Evolutionary conservation across 2,113 vertebrate species (phyloP).

Genomic region (Nerophis ophidion): DNA sequence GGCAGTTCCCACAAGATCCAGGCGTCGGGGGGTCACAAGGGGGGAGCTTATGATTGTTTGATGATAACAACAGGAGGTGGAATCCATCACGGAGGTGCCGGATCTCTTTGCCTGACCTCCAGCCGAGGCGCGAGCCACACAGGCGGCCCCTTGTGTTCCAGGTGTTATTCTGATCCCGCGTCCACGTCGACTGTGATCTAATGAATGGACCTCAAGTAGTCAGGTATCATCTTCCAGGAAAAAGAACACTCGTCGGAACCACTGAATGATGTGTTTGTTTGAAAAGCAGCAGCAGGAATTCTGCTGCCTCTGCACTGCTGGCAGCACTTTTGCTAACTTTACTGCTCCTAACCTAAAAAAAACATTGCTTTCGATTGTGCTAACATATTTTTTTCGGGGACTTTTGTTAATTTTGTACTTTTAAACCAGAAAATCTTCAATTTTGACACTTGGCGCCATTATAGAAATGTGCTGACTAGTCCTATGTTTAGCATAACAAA

Average conservation of each 20-base stretch:
- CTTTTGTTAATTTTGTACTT: too few species aligned
- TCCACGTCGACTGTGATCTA: conserved; percentile 29
- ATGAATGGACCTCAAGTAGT: conserved; percentile 29
- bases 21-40: neutral
- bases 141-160: conserved; percentile 15
- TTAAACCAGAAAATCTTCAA: too few species aligned
- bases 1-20: conserved; percentile 15
- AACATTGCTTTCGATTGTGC: too few species aligned
- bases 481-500: too few species aligned
- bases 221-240: conserved; percentile 47
- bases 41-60: conserved; percentile 37
- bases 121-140: neutral
- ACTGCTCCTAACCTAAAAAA: too few species aligned
- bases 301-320: conserved; percentile 6
- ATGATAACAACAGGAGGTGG: conserved; percentile 25
- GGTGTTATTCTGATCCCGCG: conserved; percentile 22
- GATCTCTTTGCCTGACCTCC: conserved; percentile 16
- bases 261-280: conserved; percentile 50
- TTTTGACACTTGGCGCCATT: too few species aligned
- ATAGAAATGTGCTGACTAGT: too few species aligned
- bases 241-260: conserved; percentile 49
- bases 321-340: neutral
- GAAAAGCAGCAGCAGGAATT: conserved; percentile 31
- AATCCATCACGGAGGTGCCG: conserved; percentile 15
- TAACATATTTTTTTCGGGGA: too few species aligned